phyloP scores from a whole-genome alignment of 2,888 invertebrate species.

The Nomada fucata region DNA sequence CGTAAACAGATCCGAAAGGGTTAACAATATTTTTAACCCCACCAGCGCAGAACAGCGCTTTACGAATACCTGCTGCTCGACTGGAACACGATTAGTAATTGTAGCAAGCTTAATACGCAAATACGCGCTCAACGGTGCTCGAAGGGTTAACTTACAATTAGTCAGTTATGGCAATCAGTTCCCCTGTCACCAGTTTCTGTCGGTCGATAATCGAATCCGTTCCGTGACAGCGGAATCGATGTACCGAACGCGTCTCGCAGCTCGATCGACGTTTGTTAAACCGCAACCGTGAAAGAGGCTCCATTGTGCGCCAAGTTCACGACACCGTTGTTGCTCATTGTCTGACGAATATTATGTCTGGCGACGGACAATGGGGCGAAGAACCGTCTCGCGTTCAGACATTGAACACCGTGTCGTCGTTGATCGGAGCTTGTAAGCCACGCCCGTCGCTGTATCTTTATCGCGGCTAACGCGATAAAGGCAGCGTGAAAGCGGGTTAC shows the following conservation, averaged over 20 bases:
- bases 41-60: too few relatives aligned
- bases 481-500: conserved; percentile 20
- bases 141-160: too few relatives aligned
- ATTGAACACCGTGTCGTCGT: neutral
- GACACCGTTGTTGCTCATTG: neutral
- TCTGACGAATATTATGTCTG: neutral
- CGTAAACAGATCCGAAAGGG: too few relatives aligned
- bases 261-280: neutral
- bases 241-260: neutral
- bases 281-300: conserved; percentile 1
- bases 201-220: conserved; percentile 24
- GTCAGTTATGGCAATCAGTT: too few relatives aligned
- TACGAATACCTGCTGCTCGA: too few relatives aligned
- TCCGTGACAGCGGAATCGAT: neutral
- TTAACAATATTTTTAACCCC: too few relatives aligned
- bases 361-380: neutral
- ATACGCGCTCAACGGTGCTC: too few relatives aligned
- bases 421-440: conserved; percentile 10
- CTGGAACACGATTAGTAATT: too few relatives aligned
- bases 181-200: too few relatives aligned
- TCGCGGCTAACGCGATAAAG: conserved; percentile 26
- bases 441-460: conserved; percentile 16
- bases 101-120: too few relatives aligned
- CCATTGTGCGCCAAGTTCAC: conserved; percentile 1
- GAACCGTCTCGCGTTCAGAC: too few relatives aligned